Evolutionary conservation across 2,888 invertebrate species (phyloP).

Genomic region (Miltochrista miniata): DNA sequence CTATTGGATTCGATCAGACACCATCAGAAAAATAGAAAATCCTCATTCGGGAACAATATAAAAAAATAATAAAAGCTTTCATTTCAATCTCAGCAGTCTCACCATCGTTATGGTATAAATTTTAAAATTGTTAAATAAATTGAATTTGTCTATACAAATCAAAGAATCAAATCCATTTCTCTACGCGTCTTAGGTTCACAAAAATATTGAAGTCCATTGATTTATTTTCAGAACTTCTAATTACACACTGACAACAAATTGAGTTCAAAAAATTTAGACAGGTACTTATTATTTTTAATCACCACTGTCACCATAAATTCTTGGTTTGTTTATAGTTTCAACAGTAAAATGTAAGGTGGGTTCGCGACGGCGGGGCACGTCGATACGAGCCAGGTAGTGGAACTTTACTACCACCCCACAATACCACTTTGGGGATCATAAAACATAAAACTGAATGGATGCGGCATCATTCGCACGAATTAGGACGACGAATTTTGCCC

Average conservation of each 20-base stretch:
- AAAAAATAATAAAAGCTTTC: too few relatives aligned
- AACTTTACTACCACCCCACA: constrained; percentile 66
- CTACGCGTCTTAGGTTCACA: too few relatives aligned
- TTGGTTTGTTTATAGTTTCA: neutral
- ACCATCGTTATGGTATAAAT: too few relatives aligned
- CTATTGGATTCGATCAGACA: too few relatives aligned
- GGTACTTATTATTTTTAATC: neutral
- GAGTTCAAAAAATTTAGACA: neutral
- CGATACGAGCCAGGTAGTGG: constrained; percentile 64
- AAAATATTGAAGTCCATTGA: too few relatives aligned
- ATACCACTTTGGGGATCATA: constrained; percentile 38
- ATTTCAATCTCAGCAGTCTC: too few relatives aligned
- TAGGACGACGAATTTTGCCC: constrained; percentile 3
- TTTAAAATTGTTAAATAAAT: too few relatives aligned
- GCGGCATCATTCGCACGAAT: constrained; percentile 15
- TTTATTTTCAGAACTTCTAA: too few relatives aligned
- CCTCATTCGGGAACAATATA: too few relatives aligned
- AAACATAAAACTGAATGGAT: constrained; percentile 32
- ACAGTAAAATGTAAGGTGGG: neutral
- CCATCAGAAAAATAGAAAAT: too few relatives aligned
- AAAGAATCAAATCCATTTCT: too few relatives aligned
- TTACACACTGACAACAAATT: neutral
- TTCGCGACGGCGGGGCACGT: constrained; percentile 55
- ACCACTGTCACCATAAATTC: neutral
- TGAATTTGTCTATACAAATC: too few relatives aligned